Conservation (phyloP, 1,140 invertebrate species). For the Ericerus pela region DNA sequence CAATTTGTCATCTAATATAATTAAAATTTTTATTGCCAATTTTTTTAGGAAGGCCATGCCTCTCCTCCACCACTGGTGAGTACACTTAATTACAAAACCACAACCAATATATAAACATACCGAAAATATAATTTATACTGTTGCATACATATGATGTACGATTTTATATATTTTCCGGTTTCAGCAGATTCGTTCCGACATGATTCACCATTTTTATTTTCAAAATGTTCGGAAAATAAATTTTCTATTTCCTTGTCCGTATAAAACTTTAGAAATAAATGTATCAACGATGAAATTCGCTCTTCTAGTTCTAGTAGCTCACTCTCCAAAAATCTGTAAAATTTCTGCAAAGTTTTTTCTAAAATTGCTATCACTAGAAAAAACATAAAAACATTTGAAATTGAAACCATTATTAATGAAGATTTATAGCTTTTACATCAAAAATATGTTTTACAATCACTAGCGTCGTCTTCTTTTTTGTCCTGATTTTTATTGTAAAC, state of each 20-base stretch:
- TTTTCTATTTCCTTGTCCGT: no score
- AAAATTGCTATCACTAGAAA: neutral
- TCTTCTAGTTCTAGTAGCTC: neutral
- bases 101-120: no score
- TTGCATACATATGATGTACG: neutral
- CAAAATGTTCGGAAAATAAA: no score
- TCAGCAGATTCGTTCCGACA: neutral
- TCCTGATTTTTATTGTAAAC: neutral
- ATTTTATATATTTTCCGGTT: neutral
- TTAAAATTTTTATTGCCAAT: no score
- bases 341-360: neutral
- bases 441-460: no score
- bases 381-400: neutral
- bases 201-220: neutral
- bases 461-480: neutral
- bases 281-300: neutral
- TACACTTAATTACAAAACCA: no score
- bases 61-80: no score
- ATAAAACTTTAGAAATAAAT: neutral
- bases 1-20: no score
- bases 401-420: neutral
- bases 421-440: neutral
- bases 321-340: neutral
- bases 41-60: no score
- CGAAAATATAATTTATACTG: neutral